phyloP scores from a whole-genome alignment of 1,140 invertebrate genomes.

The Drosophila fuyamai region DNA sequence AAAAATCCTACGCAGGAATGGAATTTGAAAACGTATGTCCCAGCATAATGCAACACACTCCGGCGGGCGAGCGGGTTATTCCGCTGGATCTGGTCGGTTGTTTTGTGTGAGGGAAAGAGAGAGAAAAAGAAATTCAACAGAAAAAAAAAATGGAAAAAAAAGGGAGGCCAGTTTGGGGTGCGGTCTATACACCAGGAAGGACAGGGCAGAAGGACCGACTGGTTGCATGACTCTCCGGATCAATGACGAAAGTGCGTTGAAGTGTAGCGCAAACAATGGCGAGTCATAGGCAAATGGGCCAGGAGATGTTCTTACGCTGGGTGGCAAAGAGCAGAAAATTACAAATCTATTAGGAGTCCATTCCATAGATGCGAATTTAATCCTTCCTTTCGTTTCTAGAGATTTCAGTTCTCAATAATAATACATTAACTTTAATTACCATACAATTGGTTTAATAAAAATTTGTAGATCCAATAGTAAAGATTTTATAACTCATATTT shows the following conservation, averaged over 20 bases:
- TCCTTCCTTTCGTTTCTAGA: no score
- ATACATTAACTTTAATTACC: no score
- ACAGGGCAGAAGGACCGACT: not conserved
- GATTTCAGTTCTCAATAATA: no score
- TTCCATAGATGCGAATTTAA: not conserved
- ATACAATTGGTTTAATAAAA: no score
- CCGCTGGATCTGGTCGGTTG: conserved; percentile 41
- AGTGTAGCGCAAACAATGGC: conserved; percentile 81
- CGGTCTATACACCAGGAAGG: conserved; percentile 1
- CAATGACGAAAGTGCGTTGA: conserved; percentile 81
- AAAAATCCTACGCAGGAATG: conserved; percentile 72
- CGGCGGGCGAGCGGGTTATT: conserved; percentile 32
- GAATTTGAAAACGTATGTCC: conserved; percentile 80
- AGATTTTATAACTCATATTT: no score
- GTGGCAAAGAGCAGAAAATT: conserved; percentile 2
- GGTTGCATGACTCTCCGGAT: conserved; percentile 54
- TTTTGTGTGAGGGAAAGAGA: not conserved
- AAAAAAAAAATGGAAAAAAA: conserved; percentile 46
- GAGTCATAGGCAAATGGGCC: conserved; percentile 66
- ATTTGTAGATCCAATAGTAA: no score
- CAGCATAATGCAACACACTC: conserved; percentile 74
- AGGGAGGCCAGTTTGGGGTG: conserved; percentile 1
- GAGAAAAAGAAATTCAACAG: conserved; percentile 67
- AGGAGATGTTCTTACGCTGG: conserved; percentile 22
- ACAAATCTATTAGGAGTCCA: conserved; percentile 9